Percentiles rank a stretch among this genome's conserved stretches.
phyloP scores from a whole-genome alignment of 2,888 invertebrate species.

The Orthonychiurus folsomi region DNA sequence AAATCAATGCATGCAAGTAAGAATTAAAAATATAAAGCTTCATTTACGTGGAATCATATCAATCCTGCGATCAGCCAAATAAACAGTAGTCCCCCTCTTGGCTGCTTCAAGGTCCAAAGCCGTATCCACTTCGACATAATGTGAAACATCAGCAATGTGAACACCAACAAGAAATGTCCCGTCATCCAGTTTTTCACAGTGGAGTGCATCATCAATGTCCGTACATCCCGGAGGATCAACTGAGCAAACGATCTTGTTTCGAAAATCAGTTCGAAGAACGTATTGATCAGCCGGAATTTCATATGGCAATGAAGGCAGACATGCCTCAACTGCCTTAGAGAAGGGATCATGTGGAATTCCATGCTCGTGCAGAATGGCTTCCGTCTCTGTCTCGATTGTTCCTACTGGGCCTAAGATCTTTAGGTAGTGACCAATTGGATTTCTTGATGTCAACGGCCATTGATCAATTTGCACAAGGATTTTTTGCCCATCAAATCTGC shows the following conservation, averaged over 20 bases:
- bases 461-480: conserved; percentile 92
- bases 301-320: conserved; percentile 85
- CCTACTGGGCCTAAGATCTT: conserved; percentile 84
- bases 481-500: conserved; percentile 66
- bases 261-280: conserved; percentile 68
- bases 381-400: conserved; percentile 89
- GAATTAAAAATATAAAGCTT: conserved; percentile 2
- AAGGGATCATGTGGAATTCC: conserved; percentile 94
- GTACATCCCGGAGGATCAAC: conserved; percentile 98
- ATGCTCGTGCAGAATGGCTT: conserved; percentile 88
- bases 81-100: conserved; percentile 89
- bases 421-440: conserved; percentile 93
- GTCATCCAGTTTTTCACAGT: conserved; percentile 66
- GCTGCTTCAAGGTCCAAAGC: conserved; percentile 89
- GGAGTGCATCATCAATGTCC: conserved; percentile 96
- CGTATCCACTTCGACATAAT: conserved; percentile 88
- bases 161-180: conserved; percentile 81
- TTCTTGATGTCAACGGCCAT: conserved; percentile 88
- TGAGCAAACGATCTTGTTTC: conserved; percentile 78
- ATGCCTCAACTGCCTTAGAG: conserved; percentile 84
- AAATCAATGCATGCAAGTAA: conserved; percentile 14
- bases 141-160: conserved; percentile 97
- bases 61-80: conserved; percentile 83
- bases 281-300: conserved; percentile 71
- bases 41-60: conserved; percentile 64